These are phyloP conservation scores for Syncerus caffer DNA, from an alignment of 2,797 vertebrate genomes.

Conservation along the genomic window DNA sequence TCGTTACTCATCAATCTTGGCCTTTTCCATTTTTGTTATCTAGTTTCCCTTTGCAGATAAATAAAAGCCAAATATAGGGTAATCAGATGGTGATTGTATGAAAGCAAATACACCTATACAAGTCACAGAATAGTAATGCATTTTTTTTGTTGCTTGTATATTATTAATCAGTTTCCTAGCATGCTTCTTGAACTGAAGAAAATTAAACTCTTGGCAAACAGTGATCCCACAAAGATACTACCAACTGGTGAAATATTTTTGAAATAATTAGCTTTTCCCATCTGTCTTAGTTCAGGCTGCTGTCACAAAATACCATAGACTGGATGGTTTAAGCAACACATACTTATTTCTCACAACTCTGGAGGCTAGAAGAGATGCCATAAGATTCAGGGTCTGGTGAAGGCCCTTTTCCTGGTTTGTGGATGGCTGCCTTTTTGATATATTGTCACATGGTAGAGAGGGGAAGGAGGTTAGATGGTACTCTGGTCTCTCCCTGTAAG, in stretches of 20 bases:
- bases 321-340: not conserved
- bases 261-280: slow-evolving; percentile 28
- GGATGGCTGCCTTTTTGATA: not conserved
- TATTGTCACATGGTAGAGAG: not conserved
- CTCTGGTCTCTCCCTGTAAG: not conserved
- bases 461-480: not conserved
- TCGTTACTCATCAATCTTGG: not conserved
- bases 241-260: not conserved
- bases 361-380: not conserved
- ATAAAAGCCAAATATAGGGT: not conserved
- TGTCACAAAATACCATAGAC: not conserved
- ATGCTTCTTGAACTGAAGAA: not conserved
- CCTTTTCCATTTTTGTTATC: not conserved
- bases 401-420: not conserved
- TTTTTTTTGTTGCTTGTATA: not conserved
- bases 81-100: not conserved
- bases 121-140: not conserved
- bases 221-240: not conserved
- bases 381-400: not conserved
- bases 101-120: not conserved
- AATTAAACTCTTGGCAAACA: not conserved
- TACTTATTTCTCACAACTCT: not conserved
- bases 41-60: not conserved
- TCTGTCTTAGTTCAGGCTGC: not conserved
- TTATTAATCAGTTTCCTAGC: not conserved